Evolutionary conservation across 2,888 invertebrate species (phyloP), one percentile per base, ranked within the genome.

Genomic region (Torymus tubicola): DNA sequence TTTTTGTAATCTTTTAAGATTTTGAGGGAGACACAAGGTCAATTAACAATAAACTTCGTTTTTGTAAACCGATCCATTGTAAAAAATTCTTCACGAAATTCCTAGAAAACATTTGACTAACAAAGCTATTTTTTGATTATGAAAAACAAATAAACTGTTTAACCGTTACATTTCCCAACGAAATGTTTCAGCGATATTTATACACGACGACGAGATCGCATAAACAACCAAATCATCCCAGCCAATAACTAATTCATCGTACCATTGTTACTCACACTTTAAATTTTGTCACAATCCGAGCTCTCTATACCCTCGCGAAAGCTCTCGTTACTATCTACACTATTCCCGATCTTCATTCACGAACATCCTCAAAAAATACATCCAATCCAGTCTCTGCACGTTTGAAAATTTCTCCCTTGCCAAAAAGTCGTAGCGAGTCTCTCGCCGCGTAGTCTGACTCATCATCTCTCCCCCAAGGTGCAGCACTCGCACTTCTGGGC

Each of bases 391-490:
- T 31, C 31, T 31, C 31, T 31, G 5, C 31, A 31, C 31, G 31
- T 31, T 5, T 24, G 52, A 50, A 71, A 61, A 61, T 60, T 50
- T 58, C 50, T 10, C 14, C 18, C 13, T 31, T n/a, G 31, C 31
- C 31, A 31, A 31, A 31, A 31, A 31, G 31, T 31, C 3, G 31
- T 31, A 31, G 31, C 31, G 31, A 3, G 31, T 31, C 5, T 31
- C 31, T 31, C 31, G 31, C 31, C 31, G 3, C 31, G 31, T 31
- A 31, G 31, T 64, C 60, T 80, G 70, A 80, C 53, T 80, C 80
- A 75, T 80, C 80, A 75, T 80, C 65, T 31, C 12, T 64, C 52
- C 8, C 53, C 60, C 75, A 75, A 80, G 74, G 65, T 75, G 52
- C 68, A 24, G 31, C 31, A 31, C 31, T 13, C n/a, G 52, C 16